These are phyloP conservation scores for Hylaeus volcanicus DNA, from an alignment of 1,140 invertebrate genomes.

Conservation along the genomic window DNA sequence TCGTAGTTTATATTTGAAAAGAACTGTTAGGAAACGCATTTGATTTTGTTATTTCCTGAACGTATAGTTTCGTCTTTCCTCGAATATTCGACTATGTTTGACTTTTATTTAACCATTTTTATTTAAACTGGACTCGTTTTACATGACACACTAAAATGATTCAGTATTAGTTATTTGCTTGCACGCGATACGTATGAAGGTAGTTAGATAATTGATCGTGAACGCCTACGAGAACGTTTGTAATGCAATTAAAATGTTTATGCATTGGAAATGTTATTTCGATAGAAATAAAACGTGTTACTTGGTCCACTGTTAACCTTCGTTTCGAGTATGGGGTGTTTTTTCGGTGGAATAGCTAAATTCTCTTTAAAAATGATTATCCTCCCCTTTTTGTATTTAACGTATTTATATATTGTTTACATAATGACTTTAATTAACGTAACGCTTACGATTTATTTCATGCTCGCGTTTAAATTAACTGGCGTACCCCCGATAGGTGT, in stretches of 20 bases:
- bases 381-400: slow-evolving; percentile 53
- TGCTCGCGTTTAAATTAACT: slow-evolving; percentile 17
- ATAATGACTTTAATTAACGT: slow-evolving; percentile 37
- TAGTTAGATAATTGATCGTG: not conserved
- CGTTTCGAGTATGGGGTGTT: slow-evolving; percentile 16
- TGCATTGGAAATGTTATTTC: not conserved
- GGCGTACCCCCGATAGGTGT: not conserved
- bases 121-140: too few relatives aligned
- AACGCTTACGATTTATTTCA: slow-evolving; percentile 27
- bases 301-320: not conserved
- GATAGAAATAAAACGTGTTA: slow-evolving; percentile 1
- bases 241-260: not conserved
- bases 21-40: not conserved
- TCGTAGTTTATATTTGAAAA: slow-evolving; percentile 14
- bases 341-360: slow-evolving; percentile 46
- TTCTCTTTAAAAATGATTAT: slow-evolving; percentile 47
- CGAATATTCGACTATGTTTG: too few relatives aligned
- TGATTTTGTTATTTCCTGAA: not conserved
- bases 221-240: not conserved
- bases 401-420: slow-evolving; percentile 43
- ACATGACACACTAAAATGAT: too few relatives aligned
- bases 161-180: too few relatives aligned
- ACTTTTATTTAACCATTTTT: too few relatives aligned
- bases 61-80: too few relatives aligned
- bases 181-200: not conserved